Base-by-base conservation (phyloP, 2,888 invertebrate genomes). In the Pristionchus exspectatus region DNA sequence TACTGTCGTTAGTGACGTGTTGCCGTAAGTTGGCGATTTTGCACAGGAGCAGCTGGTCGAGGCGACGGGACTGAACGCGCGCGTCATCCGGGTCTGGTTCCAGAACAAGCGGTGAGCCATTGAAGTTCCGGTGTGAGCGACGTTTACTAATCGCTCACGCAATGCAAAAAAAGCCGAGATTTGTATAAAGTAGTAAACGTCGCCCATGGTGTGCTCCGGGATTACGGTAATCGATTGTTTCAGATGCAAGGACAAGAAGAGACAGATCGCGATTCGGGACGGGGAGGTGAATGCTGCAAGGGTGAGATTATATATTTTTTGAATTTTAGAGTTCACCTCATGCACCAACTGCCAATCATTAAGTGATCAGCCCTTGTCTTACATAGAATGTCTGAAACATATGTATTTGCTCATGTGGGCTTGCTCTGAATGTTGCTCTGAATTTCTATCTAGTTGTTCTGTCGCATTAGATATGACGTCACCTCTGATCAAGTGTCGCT, bases 71-170 rank as follows among this genome's bases (percentile, higher is more conserved):
- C 97, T 99, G 88, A 98, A 98, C 94, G 98, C 99, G 33, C 96
- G 99, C 27, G 99, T 99, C 94, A 99, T 99, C 95, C 96, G 99
- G 95, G 99, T 99, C 90, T 99, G 99, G 99, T 99, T 99, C 96
- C 95, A 95, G 96, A 98, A 98, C 96, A 98, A 98, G 95, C 96
- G 98, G 63, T 63, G 9, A 1, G 63, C 3, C 1, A 24, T 63
- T 63, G 2, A 56, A n/a, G 2, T 24, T 24, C 21, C 63, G 21
- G 63, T 63, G 3, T 1, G 63, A 21, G 56, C 56, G 56, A 56
- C 56, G 21, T 18, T 18, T 56, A 50, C 44, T 50, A 9, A 50
- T 9, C 12, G 44, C 10, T 10, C 44, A 50, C 44, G 44, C 44
- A 50, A 50, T 50, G 44, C 44, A 50, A 50, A 50, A 9, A 50